Conservation (phyloP, 2,113 vertebrate species). For the Passer domesticus region DNA sequence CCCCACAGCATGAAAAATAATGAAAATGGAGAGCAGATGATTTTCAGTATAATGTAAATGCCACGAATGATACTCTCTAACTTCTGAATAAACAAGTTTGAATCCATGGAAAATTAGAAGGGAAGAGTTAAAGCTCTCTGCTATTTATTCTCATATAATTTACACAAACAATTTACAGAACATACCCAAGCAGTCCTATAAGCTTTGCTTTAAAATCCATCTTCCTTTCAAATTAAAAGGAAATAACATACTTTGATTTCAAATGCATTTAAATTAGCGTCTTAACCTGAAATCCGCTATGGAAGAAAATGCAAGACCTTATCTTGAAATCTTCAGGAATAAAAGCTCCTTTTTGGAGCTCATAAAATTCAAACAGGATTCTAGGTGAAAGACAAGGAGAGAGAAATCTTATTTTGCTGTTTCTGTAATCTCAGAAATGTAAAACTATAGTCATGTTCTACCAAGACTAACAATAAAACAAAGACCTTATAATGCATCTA, state of each 20-base stretch:
- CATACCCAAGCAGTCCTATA: neutral
- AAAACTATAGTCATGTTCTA: neutral
- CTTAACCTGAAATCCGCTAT: slow-evolving; percentile 24
- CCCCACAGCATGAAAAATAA: neutral
- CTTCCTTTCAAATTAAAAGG: slow-evolving; percentile 46
- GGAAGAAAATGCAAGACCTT: neutral
- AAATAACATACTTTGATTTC: neutral
- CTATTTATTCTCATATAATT: slow-evolving; percentile 40
- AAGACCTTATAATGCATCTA: neutral
- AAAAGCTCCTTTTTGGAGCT: neutral
- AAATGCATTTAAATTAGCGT: slow-evolving; percentile 43
- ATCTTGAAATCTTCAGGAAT: slow-evolving; percentile 11
- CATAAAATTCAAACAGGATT: neutral
- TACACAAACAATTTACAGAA: slow-evolving; percentile 48
- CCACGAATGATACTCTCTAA: neutral
- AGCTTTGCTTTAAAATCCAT: slow-evolving; percentile 1
- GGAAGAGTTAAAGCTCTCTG: slow-evolving; percentile 43
- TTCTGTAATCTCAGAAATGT: neutral
- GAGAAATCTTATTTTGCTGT: neutral
- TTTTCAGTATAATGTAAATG: slow-evolving; percentile 7
- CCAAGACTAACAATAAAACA: neutral
- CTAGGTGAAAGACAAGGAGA: neutral
- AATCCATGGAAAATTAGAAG: slow-evolving; percentile 38
- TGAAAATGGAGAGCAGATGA: neutral
- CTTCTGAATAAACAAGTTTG: slow-evolving; percentile 48